Evolutionary conservation across 2,797 vertebrate genomes (phyloP), one percentile per base, ranked within the genome.

Genomic region (Leucoraja ocellata): DNA sequence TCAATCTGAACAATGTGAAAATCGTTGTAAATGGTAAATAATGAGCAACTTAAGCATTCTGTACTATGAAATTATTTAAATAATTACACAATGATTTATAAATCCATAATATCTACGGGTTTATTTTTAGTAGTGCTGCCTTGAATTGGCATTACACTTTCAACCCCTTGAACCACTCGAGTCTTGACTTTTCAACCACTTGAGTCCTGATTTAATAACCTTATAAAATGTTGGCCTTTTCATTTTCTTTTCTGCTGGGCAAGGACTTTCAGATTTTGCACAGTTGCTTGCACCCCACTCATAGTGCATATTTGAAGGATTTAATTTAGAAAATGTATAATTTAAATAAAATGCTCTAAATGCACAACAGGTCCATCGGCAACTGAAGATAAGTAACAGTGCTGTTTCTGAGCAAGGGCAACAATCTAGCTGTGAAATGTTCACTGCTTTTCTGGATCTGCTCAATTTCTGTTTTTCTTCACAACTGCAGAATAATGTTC

Each of bases 21-120:
- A 74, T 25, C n/a, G 39, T 54, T 58, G 32, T 74, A 92, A 54
- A 54, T 74, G 58, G 68, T 92, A 92, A 92, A 92, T 92, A 92
- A 10, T 28, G 46, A 39, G 54, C 54, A 58, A 23, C 36, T 54
- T 73, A 32, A 76, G 71, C 71, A 74, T n/a, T 91, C 88, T 74
- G 90, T 54, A 76, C 18, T n/a, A 92, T 46, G 23, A 54, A 92
- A 92, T 4, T 9, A 25, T 74, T 39, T 92, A 92, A 91, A 18
- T 71, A 91, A 39, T 6, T 91, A 73, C 81, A 61, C 21, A 58
- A 6, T 84, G 81, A 84, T 28, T 61, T 84, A 83, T 54, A 54
- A 83, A 46, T 36, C 63, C 61, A 21, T 25, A 91, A 91, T 54
- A 23, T 92, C 68, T 28, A 76, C 65, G 36, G 10, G 46, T 7